Base-by-base conservation (phyloP, 1,140 invertebrate genomes). In the Chironomus tepperi region DNA sequence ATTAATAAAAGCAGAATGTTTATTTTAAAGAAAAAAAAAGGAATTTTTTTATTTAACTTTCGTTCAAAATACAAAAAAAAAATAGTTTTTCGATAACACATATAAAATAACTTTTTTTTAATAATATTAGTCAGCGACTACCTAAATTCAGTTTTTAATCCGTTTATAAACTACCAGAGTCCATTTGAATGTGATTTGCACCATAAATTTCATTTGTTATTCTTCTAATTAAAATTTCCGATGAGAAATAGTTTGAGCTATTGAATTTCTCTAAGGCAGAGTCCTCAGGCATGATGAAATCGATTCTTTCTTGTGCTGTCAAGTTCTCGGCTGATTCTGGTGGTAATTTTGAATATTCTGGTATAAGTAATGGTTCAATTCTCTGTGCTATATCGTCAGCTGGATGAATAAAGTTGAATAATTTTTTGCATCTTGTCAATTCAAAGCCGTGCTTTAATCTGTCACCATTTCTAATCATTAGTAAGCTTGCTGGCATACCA, bases 151-250 rank as follows among this genome's bases (percentile, higher is more conserved):
- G 2, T 47, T 34, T 34, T 47, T 9, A 47, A 47, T 57, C 12
- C 12, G n/a, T 12, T 57, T 57, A 57, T 57, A 57, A 57, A 57
- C n/a, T 57, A 12, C 47, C 47, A 57, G 47, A 57, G 18, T 70
- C 65, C 16, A 70, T 19, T 10, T 18, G 9, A 19, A 70, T 19
- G 9, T 18, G 9, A 19, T 70, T 70, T 19, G 65, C 19, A 70
- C 19, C 16, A 70, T 70, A 70, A 70, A 70, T 70, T 70, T 70
- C 65, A 21, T 70, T 70, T 70, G 18, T 18, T 18, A 70, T 70
- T 21, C 65, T 19, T 21, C 9, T 18, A 10, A 70, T 70, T 18
- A 70, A 19, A 8, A 18, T 70, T 8, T 70, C 65, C 6, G 65
- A 70, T 10, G 65, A 19, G 19, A 70, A 70, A 21, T 70, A 70